Evolutionary conservation across 2,888 invertebrate species (phyloP), one percentile per base, ranked within the genome.

Genomic region (Halictus ligatus): DNA sequence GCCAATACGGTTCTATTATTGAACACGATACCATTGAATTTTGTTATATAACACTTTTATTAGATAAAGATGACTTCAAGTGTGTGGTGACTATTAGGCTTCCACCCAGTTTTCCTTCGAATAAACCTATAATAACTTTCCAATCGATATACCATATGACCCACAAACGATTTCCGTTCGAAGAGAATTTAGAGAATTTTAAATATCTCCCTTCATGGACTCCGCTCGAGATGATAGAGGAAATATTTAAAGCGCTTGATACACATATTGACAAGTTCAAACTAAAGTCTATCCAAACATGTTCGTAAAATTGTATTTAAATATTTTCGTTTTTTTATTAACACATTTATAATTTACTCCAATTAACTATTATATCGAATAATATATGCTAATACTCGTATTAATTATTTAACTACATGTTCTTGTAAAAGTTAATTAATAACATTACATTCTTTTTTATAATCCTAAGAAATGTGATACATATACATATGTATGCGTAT

Each of bases 121-220:
- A 96, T 83, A 95, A 95, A 69, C 97, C 97, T 50, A 94, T 95
- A 75, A 93, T 97, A 58, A 95, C 94, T 5, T 91, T 97, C 7
- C 94, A 96, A 84, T 97, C 97, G 18, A 95, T 97, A n/a, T 97
- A 96, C 93, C 96, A 97, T 88, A 94, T 89, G 88, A 86, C 64
- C 6, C 35, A 75, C 4, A 82, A 88, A 4, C 91, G 92, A 50
- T 92, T 87, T 81, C 84, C 91, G 21, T 94, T 89, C 35, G 21
- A 0, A 10, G 89, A 90, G 72, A 8, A 21, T 12, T 0, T 89
- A n/a, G 50, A 85, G 5, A 73, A 85, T 43, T 95, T 94, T 90
- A 94, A 94, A 1, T 96, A 95, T 86, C 93, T 92, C 88, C 87
- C 93, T 1, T 85, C 90, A 43, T 94, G 94, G 93, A 80, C 86